Evolutionary conservation across 2,113 vertebrate genomes (phyloP).

Genomic region (Synchiropus splendidus): DNA sequence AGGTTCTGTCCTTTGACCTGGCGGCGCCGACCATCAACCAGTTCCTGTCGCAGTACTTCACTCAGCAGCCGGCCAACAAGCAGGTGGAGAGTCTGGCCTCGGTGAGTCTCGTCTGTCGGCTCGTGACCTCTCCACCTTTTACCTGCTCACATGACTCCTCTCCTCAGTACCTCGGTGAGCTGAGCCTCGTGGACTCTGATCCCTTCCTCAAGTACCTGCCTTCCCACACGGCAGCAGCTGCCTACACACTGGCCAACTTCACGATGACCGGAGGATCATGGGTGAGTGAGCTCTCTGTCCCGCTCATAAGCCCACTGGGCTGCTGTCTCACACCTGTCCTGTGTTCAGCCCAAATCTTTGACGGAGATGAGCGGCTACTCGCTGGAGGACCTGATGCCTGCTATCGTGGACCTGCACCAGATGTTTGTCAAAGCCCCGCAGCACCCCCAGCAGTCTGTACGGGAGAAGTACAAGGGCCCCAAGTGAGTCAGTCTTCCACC

Average conservation of each 20-base stretch:
- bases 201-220: slow-evolving; percentile 90
- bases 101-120: slow-evolving; percentile 75
- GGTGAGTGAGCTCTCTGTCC: slow-evolving; percentile 59
- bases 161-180: slow-evolving; percentile 83
- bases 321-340: not conserved
- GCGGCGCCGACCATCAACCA: slow-evolving; percentile 91
- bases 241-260: slow-evolving; percentile 77
- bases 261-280: slow-evolving; percentile 77
- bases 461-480: slow-evolving; percentile 87
- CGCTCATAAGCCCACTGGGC: too few relatives aligned
- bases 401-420: slow-evolving; percentile 80
- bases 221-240: slow-evolving; percentile 83
- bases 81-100: slow-evolving; percentile 83
- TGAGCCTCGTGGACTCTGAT: slow-evolving; percentile 89
- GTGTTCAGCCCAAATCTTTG: slow-evolving; percentile 72
- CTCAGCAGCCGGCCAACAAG: slow-evolving; percentile 65
- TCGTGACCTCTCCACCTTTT: too few relatives aligned
- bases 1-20: slow-evolving; percentile 94
- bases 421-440: slow-evolving; percentile 78
- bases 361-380: slow-evolving; percentile 75
- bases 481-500: slow-evolving; percentile 71
- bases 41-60: slow-evolving; percentile 91
- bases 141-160: too few relatives aligned
- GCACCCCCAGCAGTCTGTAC: slow-evolving; percentile 88
- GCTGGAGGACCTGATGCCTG: slow-evolving; percentile 81